Conservation (phyloP, 1,140 invertebrate species). For the Gonioctena quinquepunctata region DNA sequence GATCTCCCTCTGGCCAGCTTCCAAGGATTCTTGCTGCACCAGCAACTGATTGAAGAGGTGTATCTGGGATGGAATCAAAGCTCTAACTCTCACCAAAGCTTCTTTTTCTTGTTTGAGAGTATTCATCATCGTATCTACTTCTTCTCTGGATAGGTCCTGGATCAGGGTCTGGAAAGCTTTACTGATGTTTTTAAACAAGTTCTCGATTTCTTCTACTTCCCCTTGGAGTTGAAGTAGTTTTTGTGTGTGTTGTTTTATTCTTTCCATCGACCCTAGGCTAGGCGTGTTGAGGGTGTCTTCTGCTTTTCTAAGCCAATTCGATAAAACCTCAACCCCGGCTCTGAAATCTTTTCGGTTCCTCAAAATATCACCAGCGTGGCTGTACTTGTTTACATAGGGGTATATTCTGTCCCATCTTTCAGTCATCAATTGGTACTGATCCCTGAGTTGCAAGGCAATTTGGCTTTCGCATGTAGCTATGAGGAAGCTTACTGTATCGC, state of each 20-base stretch:
- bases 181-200: slow-evolving; percentile 85
- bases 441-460: slow-evolving; percentile 76
- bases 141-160: slow-evolving; percentile 85
- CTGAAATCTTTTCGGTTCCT: slow-evolving; percentile 81
- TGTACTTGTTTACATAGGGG: slow-evolving; percentile 81
- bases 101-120: slow-evolving; percentile 90
- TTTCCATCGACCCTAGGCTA: slow-evolving; percentile 73
- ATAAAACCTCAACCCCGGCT: slow-evolving; percentile 73
- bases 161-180: slow-evolving; percentile 90
- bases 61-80: slow-evolving; percentile 77
- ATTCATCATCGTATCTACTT: slow-evolving; percentile 88
- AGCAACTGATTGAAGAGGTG: slow-evolving; percentile 82
- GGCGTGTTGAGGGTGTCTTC: slow-evolving; percentile 70
- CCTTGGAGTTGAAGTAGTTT: slow-evolving; percentile 76
- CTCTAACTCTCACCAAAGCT: slow-evolving; percentile 77
- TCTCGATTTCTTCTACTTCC: slow-evolving; percentile 86
- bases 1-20: slow-evolving; percentile 84
- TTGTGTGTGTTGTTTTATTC: slow-evolving; percentile 79
- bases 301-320: slow-evolving; percentile 78
- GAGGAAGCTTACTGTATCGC: slow-evolving; percentile 85
- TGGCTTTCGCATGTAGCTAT: slow-evolving; percentile 84
- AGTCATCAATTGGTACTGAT: slow-evolving; percentile 72
- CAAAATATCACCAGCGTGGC: slow-evolving; percentile 85
- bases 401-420: slow-evolving; percentile 82
- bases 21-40: slow-evolving; percentile 88